These are phyloP conservation scores for Strigamia maritima DNA, from an alignment of 2,888 invertebrate genomes.

Conservation along the genomic window DNA sequence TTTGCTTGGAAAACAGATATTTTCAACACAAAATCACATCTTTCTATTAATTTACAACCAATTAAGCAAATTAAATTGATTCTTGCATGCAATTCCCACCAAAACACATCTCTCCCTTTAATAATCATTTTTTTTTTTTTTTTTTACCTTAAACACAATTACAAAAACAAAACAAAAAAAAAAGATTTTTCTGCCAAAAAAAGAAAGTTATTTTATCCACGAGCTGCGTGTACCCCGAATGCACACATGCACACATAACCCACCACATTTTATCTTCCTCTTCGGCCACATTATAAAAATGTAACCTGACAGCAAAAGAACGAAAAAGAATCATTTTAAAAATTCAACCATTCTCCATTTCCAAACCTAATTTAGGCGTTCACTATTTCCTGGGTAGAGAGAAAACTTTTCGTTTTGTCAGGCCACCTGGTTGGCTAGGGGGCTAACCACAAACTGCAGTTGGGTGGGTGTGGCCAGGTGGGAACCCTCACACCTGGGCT, in stretches of 20 bases:
- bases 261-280: not conserved
- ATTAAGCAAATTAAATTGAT: too few relatives aligned
- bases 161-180: not conserved
- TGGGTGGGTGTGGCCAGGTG: slow-evolving; percentile 25
- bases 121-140: not conserved
- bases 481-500: slow-evolving; percentile 27
- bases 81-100: too few relatives aligned
- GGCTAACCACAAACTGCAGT: slow-evolving; percentile 26
- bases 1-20: too few relatives aligned
- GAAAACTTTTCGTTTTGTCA: not conserved
- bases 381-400: not conserved
- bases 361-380: slow-evolving; percentile 17
- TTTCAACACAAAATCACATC: too few relatives aligned
- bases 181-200: not conserved
- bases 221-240: not conserved
- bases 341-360: not conserved
- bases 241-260: not conserved
- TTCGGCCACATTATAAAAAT: not conserved
- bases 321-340: not conserved
- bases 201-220: slow-evolving; percentile 2
- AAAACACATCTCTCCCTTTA: too few relatives aligned
- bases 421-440: slow-evolving; percentile 29
- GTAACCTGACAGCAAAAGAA: not conserved
- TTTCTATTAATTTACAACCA: too few relatives aligned
- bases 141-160: too few relatives aligned